phyloP scores from a whole-genome alignment of 2,113 vertebrate genomes.

The Ancistrus triradiatus region DNA sequence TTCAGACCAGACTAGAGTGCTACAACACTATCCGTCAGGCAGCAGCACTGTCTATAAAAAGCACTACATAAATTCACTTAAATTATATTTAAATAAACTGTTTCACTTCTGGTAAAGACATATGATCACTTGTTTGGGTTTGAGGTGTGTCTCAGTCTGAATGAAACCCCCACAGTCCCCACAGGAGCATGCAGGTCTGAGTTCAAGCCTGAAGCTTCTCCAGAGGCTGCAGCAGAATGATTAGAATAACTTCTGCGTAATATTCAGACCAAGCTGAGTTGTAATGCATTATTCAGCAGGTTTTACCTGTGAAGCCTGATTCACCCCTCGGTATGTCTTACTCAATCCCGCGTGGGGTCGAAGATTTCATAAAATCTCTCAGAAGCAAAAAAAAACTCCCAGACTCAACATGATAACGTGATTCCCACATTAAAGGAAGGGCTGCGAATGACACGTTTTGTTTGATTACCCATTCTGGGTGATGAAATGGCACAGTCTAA shows the following conservation, averaged over 20 bases:
- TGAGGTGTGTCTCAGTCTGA: no score
- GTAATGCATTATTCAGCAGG: conserved; percentile 20
- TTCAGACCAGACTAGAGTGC: no score
- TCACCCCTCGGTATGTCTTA: not conserved
- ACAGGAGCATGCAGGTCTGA: not conserved
- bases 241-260: conserved; percentile 12
- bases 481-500: not conserved
- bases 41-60: no score
- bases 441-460: not conserved
- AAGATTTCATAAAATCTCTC: not conserved
- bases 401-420: not conserved
- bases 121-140: no score
- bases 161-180: no score
- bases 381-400: not conserved
- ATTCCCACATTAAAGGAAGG: not conserved
- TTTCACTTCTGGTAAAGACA: no score
- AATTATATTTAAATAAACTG: no score
- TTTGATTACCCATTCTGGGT: not conserved
- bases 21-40: no score
- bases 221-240: not conserved
- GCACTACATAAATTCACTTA: no score
- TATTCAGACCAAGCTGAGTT: not conserved
- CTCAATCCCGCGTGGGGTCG: not conserved
- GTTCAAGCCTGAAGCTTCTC: not conserved
- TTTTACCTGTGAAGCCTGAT: conserved; percentile 16